Conservation (phyloP, 2,113 vertebrate genomes). For the Lates calcarifer region DNA sequence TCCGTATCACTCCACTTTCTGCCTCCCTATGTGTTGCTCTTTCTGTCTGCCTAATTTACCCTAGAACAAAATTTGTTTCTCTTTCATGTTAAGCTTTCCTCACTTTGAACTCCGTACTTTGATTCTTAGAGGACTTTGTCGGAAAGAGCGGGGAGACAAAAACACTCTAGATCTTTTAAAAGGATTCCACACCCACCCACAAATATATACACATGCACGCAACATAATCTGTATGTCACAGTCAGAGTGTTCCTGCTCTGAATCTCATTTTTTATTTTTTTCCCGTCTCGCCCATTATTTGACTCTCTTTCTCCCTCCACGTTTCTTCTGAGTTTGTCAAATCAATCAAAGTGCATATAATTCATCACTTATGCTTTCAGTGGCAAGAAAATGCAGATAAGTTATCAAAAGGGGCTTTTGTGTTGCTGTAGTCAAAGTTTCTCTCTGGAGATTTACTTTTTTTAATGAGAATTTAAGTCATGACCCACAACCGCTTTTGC, state of each 20-base stretch:
- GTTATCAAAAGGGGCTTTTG: constrained; percentile 4
- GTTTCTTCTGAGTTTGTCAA: constrained; percentile 19
- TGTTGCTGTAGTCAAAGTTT: constrained; percentile 32
- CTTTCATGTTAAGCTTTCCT: constrained; percentile 35
- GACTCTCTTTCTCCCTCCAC: background rate
- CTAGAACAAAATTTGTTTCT: constrained; percentile 8
- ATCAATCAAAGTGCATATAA: constrained; percentile 17
- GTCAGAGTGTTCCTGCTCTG: constrained; percentile 4
- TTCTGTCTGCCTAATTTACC: constrained; percentile 23
- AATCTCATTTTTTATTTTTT: background rate
- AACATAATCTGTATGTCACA: background rate
- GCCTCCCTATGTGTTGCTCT: background rate
- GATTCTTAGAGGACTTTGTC: constrained; percentile 12
- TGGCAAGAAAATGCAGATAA: background rate
- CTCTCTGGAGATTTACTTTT: background rate
- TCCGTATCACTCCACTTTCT: background rate
- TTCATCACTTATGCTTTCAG: constrained; percentile 30
- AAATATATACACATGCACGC: too few species aligned
- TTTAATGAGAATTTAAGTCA: constrained; percentile 4
- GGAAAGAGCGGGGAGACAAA: background rate
- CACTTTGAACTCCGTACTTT: constrained; percentile 26
- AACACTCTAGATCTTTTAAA: constrained; percentile 17
- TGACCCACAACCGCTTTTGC: background rate
- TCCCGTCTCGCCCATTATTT: background rate
- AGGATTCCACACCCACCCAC: background rate